These are phyloP conservation scores for Cistogaster globosa DNA, from an alignment of 2,888 invertebrate genomes.

Conservation along the genomic window DNA sequence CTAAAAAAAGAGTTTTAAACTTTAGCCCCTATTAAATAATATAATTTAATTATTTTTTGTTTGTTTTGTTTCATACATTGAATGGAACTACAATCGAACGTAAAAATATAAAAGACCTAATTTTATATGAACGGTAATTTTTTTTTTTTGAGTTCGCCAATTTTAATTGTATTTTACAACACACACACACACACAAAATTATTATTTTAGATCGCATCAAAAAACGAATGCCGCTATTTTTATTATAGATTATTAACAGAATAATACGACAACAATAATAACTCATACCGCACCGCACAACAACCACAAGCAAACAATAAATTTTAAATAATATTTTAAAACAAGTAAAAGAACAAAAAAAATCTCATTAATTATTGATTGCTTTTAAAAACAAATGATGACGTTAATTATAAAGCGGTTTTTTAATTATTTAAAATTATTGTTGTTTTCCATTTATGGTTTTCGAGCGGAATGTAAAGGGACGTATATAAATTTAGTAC, in stretches of 20 bases:
- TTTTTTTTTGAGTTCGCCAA: background rate
- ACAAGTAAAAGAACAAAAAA: constrained; percentile 2
- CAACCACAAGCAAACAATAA: constrained; percentile 33
- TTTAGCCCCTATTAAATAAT: too few relatives aligned
- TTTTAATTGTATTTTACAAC: background rate
- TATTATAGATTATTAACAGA: constrained; percentile 30
- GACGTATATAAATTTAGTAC: too few relatives aligned
- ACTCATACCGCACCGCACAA: background rate
- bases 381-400: constrained; percentile 38
- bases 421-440: constrained; percentile 28
- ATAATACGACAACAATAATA: constrained; percentile 14
- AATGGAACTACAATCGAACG: too few relatives aligned
- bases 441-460: constrained; percentile 23
- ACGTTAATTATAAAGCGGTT: constrained; percentile 62
- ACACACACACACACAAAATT: background rate
- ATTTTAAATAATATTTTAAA: constrained; percentile 16
- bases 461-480: background rate
- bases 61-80: too few relatives aligned
- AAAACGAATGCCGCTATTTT: background rate
- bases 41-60: too few relatives aligned
- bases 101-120: background rate
- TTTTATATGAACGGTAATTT: background rate
- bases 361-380: constrained; percentile 45
- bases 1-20: too few relatives aligned
- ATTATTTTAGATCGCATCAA: too few relatives aligned